Evolutionary conservation across 37 sponge, comb jelly and placozoan species (phyloP), one percentile per base, ranked within the genome.

Genomic region (Eunapius fragilis): DNA sequence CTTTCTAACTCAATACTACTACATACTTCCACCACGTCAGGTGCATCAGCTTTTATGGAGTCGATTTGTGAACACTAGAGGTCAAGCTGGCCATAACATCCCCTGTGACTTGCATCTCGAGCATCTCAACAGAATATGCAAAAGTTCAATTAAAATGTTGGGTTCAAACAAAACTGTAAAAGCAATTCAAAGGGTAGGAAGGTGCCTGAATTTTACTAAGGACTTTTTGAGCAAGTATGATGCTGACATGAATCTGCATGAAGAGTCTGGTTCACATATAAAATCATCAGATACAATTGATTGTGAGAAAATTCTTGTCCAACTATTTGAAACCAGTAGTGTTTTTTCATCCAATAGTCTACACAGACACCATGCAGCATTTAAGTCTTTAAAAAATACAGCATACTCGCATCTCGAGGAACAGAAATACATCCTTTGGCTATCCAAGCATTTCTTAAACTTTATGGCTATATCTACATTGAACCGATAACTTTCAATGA

Each of bases 91-190:
- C 13, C 71, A 37, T 31, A 88, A 88, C 36, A 82, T 88, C 37
- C 71, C 83, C 25, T 30, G 71, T 71, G 89, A 82, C 68, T 81
- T 87, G n/a, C 73, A 76, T 58, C 72, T 81, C 72, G 89, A 88
- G 36, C 89, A 88, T 37, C 25, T 88, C 2, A 88, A 88, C 49
- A 28, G 83, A 23, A 19, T 82, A 11, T 26, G 30, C 25, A 86
- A 86, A 36, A 31, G 77, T 70, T 30, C 80, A 17, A 41, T 86
- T 25, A 41, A 70, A 22, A 34, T 33, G 36, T 72, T 86, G 19
- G 80, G 80, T 30, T 72, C 87, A n/a, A 86, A 86, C 74, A 86
- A 78, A 71, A 86, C 87, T 6, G 73, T 26, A 27, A 71, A 79
- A 13, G 74, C 72, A 31, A 86, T 86, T 41, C 25, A 41, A 6